Conservation (phyloP, 2,797 vertebrate species). For the Hephaestus fuliginosus region DNA sequence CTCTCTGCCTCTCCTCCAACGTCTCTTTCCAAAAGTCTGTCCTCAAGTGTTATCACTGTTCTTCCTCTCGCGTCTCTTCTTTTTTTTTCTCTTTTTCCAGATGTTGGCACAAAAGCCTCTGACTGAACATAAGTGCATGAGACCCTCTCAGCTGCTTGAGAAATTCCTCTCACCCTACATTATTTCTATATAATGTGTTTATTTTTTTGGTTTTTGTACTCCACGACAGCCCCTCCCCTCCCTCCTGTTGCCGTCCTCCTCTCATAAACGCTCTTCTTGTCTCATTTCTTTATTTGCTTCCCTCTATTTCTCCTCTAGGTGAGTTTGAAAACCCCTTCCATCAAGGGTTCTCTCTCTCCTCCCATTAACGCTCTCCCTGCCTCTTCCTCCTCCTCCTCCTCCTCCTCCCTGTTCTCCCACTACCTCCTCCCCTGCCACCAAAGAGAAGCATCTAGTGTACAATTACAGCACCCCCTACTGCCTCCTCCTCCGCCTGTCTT, state of each 20-base stretch:
- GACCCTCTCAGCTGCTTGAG: constrained; percentile 46
- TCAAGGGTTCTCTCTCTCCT: constrained; percentile 68
- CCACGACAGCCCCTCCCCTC: constrained; percentile 7
- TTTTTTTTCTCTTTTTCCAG: constrained; percentile 67
- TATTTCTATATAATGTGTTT: constrained; percentile 47
- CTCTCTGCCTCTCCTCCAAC: constrained; percentile 52
- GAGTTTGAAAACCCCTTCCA: constrained; percentile 77
- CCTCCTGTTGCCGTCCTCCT: constrained; percentile 25
- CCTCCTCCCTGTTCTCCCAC: constrained; percentile 71
- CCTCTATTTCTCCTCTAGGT: constrained; percentile 44
- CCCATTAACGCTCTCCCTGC: constrained; percentile 57
- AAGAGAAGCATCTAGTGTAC: constrained; percentile 87
- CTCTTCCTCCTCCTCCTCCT: constrained; percentile 32
- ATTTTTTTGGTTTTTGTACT: constrained; percentile 52
- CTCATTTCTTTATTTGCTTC: constrained; percentile 41
- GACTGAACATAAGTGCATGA: constrained; percentile 40
- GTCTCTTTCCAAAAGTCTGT: constrained; percentile 73
- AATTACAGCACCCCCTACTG: constrained; percentile 86
- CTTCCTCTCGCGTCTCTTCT: constrained; percentile 49
- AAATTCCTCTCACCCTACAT: constrained; percentile 50
- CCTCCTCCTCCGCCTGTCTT: constrained; percentile 56
- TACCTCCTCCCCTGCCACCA: constrained; percentile 74
- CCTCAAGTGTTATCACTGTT: constrained; percentile 67
- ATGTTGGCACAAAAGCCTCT: constrained; percentile 52
- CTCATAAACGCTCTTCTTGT: constrained; percentile 41